phyloP scores from a whole-genome alignment of 2,888 invertebrate species.

The Julus scanicus region DNA sequence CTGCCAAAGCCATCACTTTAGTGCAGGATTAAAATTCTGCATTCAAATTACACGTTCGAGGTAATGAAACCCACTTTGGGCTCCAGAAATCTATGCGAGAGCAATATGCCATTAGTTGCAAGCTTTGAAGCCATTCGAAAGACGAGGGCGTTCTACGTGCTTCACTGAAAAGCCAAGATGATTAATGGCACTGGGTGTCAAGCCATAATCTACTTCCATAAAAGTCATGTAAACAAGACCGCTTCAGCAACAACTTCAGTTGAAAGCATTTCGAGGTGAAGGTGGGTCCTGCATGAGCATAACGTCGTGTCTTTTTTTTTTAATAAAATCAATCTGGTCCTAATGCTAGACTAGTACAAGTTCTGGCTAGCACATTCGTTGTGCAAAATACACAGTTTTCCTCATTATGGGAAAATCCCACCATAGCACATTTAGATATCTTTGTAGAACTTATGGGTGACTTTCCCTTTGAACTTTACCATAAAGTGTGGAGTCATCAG shows the following conservation, averaged over 20 bases:
- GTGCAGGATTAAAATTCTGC: not conserved
- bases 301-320: not conserved
- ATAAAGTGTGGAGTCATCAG: too few species aligned
- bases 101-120: not conserved
- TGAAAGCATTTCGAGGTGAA: not conserved
- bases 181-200: conserved; percentile 21
- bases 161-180: conserved; percentile 19
- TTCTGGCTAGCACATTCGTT: not conserved
- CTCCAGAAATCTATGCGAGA: not conserved
- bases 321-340: not conserved
- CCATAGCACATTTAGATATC: too few species aligned
- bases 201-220: conserved; percentile 36
- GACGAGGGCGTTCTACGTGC: not conserved
- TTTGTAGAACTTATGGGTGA: too few species aligned
- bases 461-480: too few species aligned
- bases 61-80: not conserved
- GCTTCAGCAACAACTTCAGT: not conserved
- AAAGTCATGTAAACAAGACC: conserved; percentile 39
- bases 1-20: not conserved
- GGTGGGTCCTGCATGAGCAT: not conserved
- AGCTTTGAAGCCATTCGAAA: not conserved
- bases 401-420: too few species aligned
- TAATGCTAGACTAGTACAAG: not conserved
- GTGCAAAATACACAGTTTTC: not conserved
- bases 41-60: conserved; percentile 12